Conservation (phyloP, 2,797 vertebrate species). For the Oreortyx pictus region DNA sequence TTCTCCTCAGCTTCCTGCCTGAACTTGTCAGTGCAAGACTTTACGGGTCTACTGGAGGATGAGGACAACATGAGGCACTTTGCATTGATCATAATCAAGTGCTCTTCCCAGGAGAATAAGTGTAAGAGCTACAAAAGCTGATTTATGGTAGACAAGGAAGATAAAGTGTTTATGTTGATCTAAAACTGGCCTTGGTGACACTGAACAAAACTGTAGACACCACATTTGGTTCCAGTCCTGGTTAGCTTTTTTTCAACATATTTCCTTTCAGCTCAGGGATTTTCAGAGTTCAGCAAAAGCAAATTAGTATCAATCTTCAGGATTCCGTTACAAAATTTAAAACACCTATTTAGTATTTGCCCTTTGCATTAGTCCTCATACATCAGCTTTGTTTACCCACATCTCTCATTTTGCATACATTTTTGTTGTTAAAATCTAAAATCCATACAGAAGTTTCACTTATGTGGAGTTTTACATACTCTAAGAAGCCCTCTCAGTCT, state of each 20-base stretch:
- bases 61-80: not conserved
- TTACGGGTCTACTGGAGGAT: not conserved
- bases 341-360: not conserved
- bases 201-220: not conserved
- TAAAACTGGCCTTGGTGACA: not conserved
- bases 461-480: not conserved
- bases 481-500: not conserved
- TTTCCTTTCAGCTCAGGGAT: not conserved
- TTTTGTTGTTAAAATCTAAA: not conserved
- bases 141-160: not conserved
- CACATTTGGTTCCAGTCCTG: not conserved
- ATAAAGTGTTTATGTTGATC: not conserved
- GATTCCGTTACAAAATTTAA: not conserved
- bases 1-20: not conserved
- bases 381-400: not conserved
- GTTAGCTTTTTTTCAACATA: not conserved
- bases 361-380: not conserved
- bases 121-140: not conserved
- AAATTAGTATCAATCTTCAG: not conserved
- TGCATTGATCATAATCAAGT: not conserved
- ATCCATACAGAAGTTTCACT: not conserved
- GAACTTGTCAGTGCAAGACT: not conserved
- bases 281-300: not conserved
- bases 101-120: not conserved
- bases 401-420: not conserved